Evolutionary conservation across 1,140 invertebrate species (phyloP).

Genomic region (Polyergus mexicanus): DNA sequence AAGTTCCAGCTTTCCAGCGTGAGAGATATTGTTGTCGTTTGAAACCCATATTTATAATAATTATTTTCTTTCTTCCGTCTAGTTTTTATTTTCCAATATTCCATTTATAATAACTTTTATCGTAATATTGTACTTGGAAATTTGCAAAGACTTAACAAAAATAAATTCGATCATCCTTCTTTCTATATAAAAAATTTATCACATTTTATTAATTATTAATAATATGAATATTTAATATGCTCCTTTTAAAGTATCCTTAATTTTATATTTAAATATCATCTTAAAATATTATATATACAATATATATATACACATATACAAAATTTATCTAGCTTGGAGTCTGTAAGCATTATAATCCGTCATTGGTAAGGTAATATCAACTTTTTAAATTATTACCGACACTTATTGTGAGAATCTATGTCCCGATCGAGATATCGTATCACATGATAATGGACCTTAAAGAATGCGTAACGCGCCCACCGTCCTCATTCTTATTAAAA

Average conservation of each 20-base stretch:
- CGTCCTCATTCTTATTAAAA: constrained; percentile 51
- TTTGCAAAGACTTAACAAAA: too few relatives aligned
- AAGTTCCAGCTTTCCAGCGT: constrained; percentile 49
- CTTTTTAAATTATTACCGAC: background rate
- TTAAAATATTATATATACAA: background rate
- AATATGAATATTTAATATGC: background rate
- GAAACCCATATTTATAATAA: constrained; percentile 17
- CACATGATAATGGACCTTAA: constrained; percentile 19
- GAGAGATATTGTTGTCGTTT: constrained; percentile 36
- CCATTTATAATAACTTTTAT: background rate
- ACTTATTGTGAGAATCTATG: background rate
- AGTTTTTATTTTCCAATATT: background rate
- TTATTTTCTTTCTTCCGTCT: background rate
- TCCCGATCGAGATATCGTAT: background rate
- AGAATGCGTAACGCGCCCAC: background rate
- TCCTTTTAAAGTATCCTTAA: background rate
- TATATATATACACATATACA: too few relatives aligned
- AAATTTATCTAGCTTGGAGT: background rate
- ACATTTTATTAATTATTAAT: background rate
- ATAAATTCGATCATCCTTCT: too few relatives aligned
- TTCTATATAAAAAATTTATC: too few relatives aligned
- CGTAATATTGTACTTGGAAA: background rate
- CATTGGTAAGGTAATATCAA: background rate
- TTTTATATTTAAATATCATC: background rate
- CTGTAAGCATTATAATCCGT: background rate